Conservation (phyloP, 1,140 invertebrate species). For the Elymnias hypermnestra region DNA sequence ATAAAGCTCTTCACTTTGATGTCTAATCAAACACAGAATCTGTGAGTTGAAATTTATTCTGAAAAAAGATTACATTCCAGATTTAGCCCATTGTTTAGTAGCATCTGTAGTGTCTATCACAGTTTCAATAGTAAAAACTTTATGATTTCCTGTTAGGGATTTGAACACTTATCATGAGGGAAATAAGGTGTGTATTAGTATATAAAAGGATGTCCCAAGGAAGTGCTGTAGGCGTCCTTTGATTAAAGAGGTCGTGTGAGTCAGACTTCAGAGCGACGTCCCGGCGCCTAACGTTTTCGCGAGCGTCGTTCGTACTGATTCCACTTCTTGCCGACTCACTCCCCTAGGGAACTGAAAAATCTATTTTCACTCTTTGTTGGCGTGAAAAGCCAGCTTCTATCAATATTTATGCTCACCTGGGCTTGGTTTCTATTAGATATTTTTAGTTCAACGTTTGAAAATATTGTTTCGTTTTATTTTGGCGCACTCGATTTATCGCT, state of each 20-base stretch:
- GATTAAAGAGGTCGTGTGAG: slow-evolving; percentile 57
- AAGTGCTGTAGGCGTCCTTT: slow-evolving; percentile 36
- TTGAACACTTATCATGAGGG: background rate
- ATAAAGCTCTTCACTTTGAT: slow-evolving; percentile 6
- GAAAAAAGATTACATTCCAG: slow-evolving; percentile 22
- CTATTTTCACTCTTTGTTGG: slow-evolving; percentile 43
- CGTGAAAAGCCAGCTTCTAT: slow-evolving; percentile 15
- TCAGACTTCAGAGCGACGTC: slow-evolving; percentile 42
- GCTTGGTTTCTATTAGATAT: background rate
- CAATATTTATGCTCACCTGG: slow-evolving; percentile 1
- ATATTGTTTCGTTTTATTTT: background rate
- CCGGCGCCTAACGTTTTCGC: slow-evolving; percentile 48
- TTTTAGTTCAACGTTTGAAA: background rate
- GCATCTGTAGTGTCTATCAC: slow-evolving; percentile 26
- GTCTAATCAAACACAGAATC: background rate
- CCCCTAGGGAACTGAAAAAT: slow-evolving; percentile 35
- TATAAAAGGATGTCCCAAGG: slow-evolving; percentile 28
- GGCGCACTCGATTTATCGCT: background rate
- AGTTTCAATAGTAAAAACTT: slow-evolving; percentile 18
- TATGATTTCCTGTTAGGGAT: background rate
- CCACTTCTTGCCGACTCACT: slow-evolving; percentile 32
- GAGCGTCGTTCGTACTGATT: slow-evolving; percentile 25
- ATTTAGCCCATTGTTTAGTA: slow-evolving; percentile 28
- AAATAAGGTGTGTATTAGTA: slow-evolving; percentile 27
- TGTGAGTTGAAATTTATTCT: slow-evolving; percentile 4